Base-by-base conservation (phyloP, 1,140 invertebrate species). In the Neodiprion pinetum region DNA sequence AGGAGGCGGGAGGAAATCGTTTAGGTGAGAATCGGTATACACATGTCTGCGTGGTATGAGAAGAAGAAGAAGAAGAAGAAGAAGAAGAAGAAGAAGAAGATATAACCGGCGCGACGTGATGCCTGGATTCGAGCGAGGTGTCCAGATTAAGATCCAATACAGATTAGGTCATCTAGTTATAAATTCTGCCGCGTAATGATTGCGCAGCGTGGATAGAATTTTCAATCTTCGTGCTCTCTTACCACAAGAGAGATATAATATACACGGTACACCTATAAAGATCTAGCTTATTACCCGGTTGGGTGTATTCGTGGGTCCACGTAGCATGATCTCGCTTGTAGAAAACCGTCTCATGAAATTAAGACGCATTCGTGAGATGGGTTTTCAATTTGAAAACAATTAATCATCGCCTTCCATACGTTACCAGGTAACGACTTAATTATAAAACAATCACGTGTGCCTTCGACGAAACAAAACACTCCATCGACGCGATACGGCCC, bases 381-480 rank as follows among this genome's bases (percentile, higher is more conserved):
- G 81, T 88, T 88, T 88, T 88, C 86, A 88, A 88, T 88, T 87
- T 85, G 81, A 84, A 85, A 87, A 87, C 86, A 84, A 88, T 88
- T 88, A 88, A 88, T 88, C 87, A 88, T 80, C 72, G 73, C 9
- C 17, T 21, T 8, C 53, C 11, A 72, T 53, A 72, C 74, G 65
- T 69, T 73, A 67, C 21, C 78, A 80, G 81, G 85, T 76, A 88
- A 88, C 86, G 83, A 84, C 87, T 88, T 87, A 88, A 88, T 88
- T 87, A 86, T 88, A 86, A 89, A 89, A 89, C 87, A 88, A 88
- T 88, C 87, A 88, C 81, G 85, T 78, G 81, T 78, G 75, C 76
- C 81, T 82, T 40, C 28, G 28, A 40, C 28, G 28, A 40, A 40
- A 40, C 28, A 40, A 40, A 40, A 40, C 28, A 40, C 28, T 40